A percentile compares a stretch with the other conserved stretches of the same genome.
phyloP scores from a whole-genome alignment of 2,113 vertebrate genomes.

The Callithrix jacchus region DNA sequence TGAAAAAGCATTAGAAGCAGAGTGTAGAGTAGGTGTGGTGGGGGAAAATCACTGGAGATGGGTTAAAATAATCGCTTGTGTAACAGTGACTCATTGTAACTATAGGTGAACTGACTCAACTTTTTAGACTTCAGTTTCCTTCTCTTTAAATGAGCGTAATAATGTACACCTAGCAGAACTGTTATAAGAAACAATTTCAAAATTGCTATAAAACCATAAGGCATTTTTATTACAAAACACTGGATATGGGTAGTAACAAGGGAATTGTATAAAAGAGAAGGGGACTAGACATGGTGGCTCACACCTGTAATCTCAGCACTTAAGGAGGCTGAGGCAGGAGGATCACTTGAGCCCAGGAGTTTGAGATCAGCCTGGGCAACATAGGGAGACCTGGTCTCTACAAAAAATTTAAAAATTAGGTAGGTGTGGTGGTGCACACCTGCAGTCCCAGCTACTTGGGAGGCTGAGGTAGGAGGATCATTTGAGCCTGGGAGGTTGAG shows the following conservation, averaged over 20 bases:
- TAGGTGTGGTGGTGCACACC: too few species aligned
- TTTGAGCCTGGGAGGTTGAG: too few species aligned
- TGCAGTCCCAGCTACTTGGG: too few species aligned
- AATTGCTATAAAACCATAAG: neutral
- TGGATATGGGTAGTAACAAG: neutral
- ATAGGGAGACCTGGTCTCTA: too few species aligned
- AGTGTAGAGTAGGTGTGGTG: neutral
- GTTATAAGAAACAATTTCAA: neutral
- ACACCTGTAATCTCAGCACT: too few species aligned
- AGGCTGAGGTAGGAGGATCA: too few species aligned
- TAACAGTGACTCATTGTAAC: neutral
- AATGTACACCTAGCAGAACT: neutral
- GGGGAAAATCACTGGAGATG: neutral
- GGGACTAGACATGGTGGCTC: too few species aligned
- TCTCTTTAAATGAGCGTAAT: neutral
- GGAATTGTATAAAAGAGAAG: neutral
- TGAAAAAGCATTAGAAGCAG: neutral
- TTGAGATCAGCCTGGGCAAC: too few species aligned
- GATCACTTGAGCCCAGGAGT: too few species aligned
- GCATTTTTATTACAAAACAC: constrained; percentile 16
- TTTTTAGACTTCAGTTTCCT: neutral
- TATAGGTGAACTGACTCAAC: neutral
- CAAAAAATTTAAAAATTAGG: too few species aligned
- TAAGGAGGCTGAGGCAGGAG: too few species aligned
- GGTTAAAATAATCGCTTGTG: neutral